phyloP scores from a whole-genome alignment of 2,113 vertebrate genomes.

The Haemorhous mexicanus region DNA sequence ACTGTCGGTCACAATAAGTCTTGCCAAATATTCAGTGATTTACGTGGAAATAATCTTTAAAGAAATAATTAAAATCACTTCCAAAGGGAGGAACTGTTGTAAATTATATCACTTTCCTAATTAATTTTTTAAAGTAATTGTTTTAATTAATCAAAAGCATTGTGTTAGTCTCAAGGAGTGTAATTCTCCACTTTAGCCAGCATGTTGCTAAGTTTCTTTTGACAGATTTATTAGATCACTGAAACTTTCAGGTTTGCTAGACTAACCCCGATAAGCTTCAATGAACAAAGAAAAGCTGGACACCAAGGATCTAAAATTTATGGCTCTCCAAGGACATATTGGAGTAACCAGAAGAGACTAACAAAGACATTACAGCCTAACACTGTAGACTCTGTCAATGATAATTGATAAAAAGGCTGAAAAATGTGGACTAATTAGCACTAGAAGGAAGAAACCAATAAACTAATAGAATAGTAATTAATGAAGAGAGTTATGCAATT shows the following conservation, averaged over 20 bases:
- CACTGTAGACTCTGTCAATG: background rate
- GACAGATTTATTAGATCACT: background rate
- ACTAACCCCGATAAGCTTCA: background rate
- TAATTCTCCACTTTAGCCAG: background rate
- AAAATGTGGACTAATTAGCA: background rate
- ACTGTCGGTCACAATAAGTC: accelerated
- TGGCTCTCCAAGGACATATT: background rate
- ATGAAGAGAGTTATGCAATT: background rate
- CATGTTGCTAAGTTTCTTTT: background rate
- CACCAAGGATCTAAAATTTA: background rate
- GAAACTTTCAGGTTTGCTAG: background rate
- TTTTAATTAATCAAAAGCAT: background rate
- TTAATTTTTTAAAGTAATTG: background rate
- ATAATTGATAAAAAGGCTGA: background rate
- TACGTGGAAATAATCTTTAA: background rate
- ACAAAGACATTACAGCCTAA: background rate
- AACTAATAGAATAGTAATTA: background rate
- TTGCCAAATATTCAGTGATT: background rate
- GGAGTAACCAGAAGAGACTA: background rate
- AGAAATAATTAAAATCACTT: background rate
- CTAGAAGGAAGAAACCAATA: background rate
- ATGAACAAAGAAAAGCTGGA: background rate
- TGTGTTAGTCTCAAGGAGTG: background rate
- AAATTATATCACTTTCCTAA: background rate
- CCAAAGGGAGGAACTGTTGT: background rate